These are phyloP conservation scores for Lateolabrax maculatus DNA, from an alignment of 2,797 vertebrate genomes.

Conservation along the genomic window DNA sequence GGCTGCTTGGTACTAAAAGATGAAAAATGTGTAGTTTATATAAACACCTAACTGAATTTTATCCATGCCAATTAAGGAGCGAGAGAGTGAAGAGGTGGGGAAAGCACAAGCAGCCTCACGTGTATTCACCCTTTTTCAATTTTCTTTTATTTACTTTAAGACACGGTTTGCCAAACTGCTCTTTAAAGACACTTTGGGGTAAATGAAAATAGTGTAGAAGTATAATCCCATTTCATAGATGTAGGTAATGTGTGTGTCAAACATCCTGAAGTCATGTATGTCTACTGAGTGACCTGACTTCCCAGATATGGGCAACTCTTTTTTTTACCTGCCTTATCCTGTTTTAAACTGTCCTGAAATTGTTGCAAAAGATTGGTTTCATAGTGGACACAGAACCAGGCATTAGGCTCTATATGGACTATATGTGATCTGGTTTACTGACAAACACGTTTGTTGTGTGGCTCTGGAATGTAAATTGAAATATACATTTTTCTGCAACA, in stretches of 20 bases:
- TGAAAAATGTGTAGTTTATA: slow-evolving; percentile 97
- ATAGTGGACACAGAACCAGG: slow-evolving; percentile 6
- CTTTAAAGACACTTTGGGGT: slow-evolving; percentile 75
- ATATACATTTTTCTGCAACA: slow-evolving; percentile 17
- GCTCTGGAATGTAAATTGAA: slow-evolving; percentile 9
- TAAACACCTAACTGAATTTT: slow-evolving; percentile 97
- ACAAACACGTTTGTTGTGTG: background rate
- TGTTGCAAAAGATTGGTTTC: background rate
- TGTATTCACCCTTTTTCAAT: slow-evolving; percentile 74
- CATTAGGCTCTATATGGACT: background rate
- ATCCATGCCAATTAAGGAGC: slow-evolving; percentile 99
- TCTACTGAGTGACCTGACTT: slow-evolving; percentile 37
- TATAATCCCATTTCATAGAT: slow-evolving; percentile 69
- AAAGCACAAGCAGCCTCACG: slow-evolving; percentile 69
- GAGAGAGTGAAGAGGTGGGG: slow-evolving; percentile 81
- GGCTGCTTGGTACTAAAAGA: slow-evolving; percentile 96
- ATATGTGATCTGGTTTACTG: slow-evolving; percentile 14
- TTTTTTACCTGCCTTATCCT: background rate
- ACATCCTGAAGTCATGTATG: slow-evolving; percentile 19
- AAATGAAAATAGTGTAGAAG: slow-evolving; percentile 73
- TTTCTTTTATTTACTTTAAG: slow-evolving; percentile 82
- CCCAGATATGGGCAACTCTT: slow-evolving; percentile 6
- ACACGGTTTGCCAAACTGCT: slow-evolving; percentile 83
- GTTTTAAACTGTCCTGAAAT: slow-evolving; percentile 36
- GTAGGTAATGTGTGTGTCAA: slow-evolving; percentile 48